Evolutionary conservation across 2,888 invertebrate genomes (phyloP), one percentile per base, ranked within the genome.

Genomic region (Aethes cnicana): DNA sequence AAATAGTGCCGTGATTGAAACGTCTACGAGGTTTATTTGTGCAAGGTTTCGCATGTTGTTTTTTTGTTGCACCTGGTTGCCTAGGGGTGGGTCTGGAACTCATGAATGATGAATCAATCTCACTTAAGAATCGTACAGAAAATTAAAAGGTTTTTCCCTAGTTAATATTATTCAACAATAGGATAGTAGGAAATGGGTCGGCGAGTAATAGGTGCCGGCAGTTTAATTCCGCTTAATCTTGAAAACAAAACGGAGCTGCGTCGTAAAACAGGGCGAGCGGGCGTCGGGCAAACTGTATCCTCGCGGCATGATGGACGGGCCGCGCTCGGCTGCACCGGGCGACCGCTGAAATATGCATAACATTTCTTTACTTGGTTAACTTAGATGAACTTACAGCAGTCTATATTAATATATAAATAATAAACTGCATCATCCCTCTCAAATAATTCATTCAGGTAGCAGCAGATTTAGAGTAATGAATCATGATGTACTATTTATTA

Each of bases 1-100:
- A 84, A 85, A 87, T 84, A 84, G 80, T 74, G 70, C 76, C 70
- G 81, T 84, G 85, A 87, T 87, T 81, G 85, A 83, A 83, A 77
- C 70, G 69, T 73, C 73, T 78, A 72, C 64, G 63, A 59, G 74
- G 72, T 77, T 77, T 77, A 77, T 82, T 82, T 75, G 74, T 75
- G 68, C 68, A 66, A 69, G 71, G 64, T 72, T 73, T 69, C 71
- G 66, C 69, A 70, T 78, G 74, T 78, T 77, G 79, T 48, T 43
- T 28, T 36, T 26, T 16, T 26, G 37, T 41, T 14, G 28, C 53
- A 54, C 30, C 35, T 32, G 41, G 41, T 8, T 18, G 23, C 5
- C 8, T 16, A 5, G 30, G 43, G 49, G 35, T 49, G 37, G 30
- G 18, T 9, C 42, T n/a, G n/a, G n/a, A n/a, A n/a, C n/a, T n/a